A percentile compares a stretch with the other conserved stretches of the same genome.
These are phyloP conservation scores for Pammene aurita DNA, from an alignment of 2,888 invertebrate species.

Conservation along the genomic window DNA sequence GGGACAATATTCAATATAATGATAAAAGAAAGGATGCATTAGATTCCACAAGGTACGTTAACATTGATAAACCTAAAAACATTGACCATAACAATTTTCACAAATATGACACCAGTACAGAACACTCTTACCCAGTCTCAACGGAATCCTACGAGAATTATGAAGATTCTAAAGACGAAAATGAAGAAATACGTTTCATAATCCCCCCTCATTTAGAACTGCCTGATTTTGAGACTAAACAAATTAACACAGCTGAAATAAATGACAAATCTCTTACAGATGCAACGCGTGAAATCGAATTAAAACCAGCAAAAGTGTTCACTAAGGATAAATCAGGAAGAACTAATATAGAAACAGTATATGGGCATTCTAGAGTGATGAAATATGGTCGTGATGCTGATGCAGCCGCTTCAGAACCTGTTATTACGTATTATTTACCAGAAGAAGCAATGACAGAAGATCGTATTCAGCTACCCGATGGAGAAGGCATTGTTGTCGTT, in stretches of 20 bases:
- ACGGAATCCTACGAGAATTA: conserved; percentile 39
- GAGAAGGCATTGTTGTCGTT: conserved; percentile 48
- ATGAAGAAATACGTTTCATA: conserved; percentile 51
- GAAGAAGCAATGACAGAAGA: conserved; percentile 37
- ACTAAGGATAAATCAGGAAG: conserved; percentile 34
- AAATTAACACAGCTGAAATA: conserved; percentile 52
- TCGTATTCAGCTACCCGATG: conserved; percentile 41
- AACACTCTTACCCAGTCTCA: conserved; percentile 11
- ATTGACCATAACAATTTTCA: conserved; percentile 18
- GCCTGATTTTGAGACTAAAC: conserved; percentile 65
- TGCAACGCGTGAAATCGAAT: conserved; percentile 23
- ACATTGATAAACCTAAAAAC: conserved; percentile 41
- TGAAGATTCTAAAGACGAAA: conserved; percentile 30
- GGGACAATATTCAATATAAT: conserved; percentile 59
- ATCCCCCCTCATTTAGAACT: conserved; percentile 60
- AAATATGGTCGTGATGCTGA: conserved; percentile 57
- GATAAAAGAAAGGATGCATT: conserved; percentile 47
- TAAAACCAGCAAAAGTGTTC: conserved; percentile 26
- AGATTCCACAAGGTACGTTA: conserved; percentile 43
- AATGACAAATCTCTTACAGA: conserved; percentile 45
- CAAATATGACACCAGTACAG: background rate
- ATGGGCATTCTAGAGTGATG: conserved; percentile 66
- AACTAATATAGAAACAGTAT: conserved; percentile 63
- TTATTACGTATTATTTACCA: conserved; percentile 36
- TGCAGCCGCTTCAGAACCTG: conserved; percentile 23